Evolutionary conservation across 1,140 invertebrate genomes (phyloP), one percentile per base, ranked within the genome.

Genomic region (Pogonomyrmex barbatus): DNA sequence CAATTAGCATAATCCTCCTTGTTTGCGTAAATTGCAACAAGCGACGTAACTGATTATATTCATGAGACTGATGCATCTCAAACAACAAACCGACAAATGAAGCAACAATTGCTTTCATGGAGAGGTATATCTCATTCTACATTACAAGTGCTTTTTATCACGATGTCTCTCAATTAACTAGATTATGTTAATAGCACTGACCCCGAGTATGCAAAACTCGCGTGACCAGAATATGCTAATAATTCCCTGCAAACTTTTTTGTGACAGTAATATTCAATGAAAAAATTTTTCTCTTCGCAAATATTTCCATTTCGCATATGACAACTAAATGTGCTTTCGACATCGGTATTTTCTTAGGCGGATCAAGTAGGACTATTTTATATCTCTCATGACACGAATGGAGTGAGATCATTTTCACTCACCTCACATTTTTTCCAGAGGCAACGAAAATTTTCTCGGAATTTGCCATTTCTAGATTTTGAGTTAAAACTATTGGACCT

Each of bases 1-100:
- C 47, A 50, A 50, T 60, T 63, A 62, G 8, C 54, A 42, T 60
- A 36, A 73, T 50, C 79, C 54, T 75, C 30, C 52, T 60, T 60
- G 67, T 60, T 73, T 58, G 50, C 39, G 30, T 62, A 75, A 67
- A 60, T 75, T 60, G 79, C 52, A 52, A 47, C 62, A 62, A 58
- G 33, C 42, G 52, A 62, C 68, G 0, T 62, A 75, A 75, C 79
- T 83, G 68, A 83, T 83, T 83, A 75, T 68, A 47, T 83, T 50
- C 36, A 75, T 54, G 54, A 60, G 45, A 60, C 68, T 83, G 56
- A 81, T 67, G 47, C 54, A 36, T 54, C 54, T 73, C 79, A 83
- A 83, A 83, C 68, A 73, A 83, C 42, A 73, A 83, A 14, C 30
- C 30, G n/a, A 56, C 17, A 75, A 83, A 75, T 83, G 79, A 60